Conservation (phyloP, 2,797 vertebrate genomes). For the Dermochelys coriacea region DNA sequence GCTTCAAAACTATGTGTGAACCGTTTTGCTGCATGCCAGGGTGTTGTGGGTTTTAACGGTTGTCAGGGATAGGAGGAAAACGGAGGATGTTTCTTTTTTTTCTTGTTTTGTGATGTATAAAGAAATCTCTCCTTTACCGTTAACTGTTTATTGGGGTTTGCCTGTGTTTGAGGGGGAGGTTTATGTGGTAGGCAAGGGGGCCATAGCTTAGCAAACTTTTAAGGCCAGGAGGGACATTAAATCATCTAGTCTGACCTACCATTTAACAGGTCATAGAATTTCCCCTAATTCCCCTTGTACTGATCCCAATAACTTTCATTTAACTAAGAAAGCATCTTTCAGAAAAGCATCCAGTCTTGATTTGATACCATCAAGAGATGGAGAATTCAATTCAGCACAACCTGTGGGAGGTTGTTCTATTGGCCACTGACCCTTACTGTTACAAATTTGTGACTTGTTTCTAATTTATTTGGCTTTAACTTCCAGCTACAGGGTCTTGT, state of each 20-base stretch:
- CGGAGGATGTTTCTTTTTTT: background rate
- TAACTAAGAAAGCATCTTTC: background rate
- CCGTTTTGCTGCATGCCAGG: background rate
- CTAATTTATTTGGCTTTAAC: background rate
- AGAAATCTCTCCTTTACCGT: background rate
- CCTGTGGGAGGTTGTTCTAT: background rate
- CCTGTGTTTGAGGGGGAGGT: background rate
- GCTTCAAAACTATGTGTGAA: background rate
- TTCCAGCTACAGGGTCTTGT: background rate
- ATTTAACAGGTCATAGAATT: background rate
- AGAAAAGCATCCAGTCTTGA: background rate
- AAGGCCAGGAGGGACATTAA: background rate
- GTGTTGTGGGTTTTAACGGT: background rate
- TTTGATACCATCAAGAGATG: background rate
- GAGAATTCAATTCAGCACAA: background rate
- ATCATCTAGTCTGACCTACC: too few species aligned
- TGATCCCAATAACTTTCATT: background rate
- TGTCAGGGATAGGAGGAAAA: background rate
- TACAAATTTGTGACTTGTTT: background rate
- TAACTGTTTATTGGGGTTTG: background rate
- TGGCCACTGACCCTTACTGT: background rate
- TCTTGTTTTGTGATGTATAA: background rate
- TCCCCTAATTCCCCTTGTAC: background rate
- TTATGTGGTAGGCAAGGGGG: background rate
- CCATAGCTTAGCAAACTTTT: background rate